Conservation (phyloP, 35 echinoderm and acorn worm genomes). For the Nesometra sesokonis region DNA sequence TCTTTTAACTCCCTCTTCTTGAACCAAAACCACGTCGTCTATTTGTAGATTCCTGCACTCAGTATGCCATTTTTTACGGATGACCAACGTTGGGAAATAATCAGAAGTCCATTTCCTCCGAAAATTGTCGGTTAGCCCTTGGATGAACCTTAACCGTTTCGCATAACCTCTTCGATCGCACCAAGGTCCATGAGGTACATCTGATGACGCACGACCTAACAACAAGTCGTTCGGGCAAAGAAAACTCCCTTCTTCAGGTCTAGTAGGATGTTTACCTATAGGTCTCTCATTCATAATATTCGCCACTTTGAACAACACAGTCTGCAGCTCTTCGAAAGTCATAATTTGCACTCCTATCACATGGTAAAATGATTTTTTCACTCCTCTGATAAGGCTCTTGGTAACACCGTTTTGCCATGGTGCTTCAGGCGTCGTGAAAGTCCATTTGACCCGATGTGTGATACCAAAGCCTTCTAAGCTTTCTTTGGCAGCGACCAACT, state of each 20-base stretch:
- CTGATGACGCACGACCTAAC: background rate
- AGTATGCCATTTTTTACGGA: background rate
- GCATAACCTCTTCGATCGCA: background rate
- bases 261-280: constrained; percentile 32
- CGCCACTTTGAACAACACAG: constrained; percentile 21
- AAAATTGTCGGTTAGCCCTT: background rate
- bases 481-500: no score
- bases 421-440: no score
- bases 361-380: no score
- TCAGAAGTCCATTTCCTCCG: background rate
- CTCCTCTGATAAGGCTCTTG: no score
- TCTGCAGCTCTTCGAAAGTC: constrained; percentile 21
- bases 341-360: constrained; percentile 25
- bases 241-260: constrained; percentile 4
- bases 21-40: constrained; percentile 11
- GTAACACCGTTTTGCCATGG: no score
- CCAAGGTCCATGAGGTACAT: background rate
- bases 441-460: no score
- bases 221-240: background rate
- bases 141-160: background rate
- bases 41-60: background rate
- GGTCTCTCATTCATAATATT: constrained; percentile 29
- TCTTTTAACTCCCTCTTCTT: constrained; percentile 6
- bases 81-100: background rate
- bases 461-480: no score